Conservation (phyloP, 2,888 invertebrate species). For the Congeria kusceri region DNA sequence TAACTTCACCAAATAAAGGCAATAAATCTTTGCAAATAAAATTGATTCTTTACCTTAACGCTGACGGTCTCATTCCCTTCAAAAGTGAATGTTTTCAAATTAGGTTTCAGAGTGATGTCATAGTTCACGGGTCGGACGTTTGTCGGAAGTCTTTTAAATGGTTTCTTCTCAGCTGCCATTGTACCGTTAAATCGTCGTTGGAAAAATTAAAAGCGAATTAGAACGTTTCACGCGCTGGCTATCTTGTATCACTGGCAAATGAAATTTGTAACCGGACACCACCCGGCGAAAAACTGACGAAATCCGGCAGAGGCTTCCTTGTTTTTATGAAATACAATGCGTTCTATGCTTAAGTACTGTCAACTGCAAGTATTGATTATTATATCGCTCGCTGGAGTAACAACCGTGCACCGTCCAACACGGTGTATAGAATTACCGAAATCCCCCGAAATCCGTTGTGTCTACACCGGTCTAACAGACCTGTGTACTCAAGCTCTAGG, state of each 20-base stretch:
- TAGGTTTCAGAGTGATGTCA: slow-evolving; percentile 92
- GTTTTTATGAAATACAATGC: no score
- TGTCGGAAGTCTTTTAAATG: slow-evolving; percentile 91
- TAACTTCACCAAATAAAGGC: no score
- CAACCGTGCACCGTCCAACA: no score
- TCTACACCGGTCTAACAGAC: no score
- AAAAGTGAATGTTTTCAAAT: slow-evolving; percentile 94
- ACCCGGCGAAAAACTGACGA: slow-evolving; percentile 8
- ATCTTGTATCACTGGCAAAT: background rate
- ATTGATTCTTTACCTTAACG: slow-evolving; percentile 95
- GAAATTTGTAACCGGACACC: slow-evolving; percentile 29
- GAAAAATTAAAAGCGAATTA: background rate
- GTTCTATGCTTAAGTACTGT: no score
- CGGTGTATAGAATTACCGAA: no score
- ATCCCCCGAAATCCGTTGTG: no score
- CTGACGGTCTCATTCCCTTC: slow-evolving; percentile 93
- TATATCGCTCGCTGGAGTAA: no score
- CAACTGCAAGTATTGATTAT: no score
- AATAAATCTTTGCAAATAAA: no score
- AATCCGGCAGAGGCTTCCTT: no score
- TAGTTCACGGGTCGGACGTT: slow-evolving; percentile 92
- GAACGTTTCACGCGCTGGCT: background rate
- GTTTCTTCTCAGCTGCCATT: slow-evolving; percentile 85
- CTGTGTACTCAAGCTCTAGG: no score
- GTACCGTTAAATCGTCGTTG: background rate